Percentiles rank a stretch among this genome's conserved stretches.
Evolutionary conservation across 2,797 vertebrate genomes (phyloP).

Genomic region (Nyctibius grandis): DNA sequence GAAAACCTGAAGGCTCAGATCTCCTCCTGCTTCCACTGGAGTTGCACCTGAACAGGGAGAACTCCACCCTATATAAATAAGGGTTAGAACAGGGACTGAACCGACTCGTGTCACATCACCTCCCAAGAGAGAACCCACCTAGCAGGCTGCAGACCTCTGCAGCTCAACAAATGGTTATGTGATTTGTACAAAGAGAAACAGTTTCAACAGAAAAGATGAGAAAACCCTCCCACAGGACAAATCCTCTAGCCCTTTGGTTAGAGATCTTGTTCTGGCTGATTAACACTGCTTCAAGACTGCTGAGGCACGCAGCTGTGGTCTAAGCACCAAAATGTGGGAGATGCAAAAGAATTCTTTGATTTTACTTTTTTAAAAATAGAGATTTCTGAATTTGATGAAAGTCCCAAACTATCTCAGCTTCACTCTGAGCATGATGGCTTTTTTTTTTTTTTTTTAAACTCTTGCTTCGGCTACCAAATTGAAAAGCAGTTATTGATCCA

Average conservation of each 20-base stretch:
- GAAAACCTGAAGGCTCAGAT: not conserved
- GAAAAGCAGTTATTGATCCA: not conserved
- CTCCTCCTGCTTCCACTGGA: not conserved
- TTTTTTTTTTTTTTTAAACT: not conserved
- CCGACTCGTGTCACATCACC: not conserved
- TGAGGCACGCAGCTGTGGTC: not conserved
- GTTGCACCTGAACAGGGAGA: not conserved
- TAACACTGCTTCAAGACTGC: not conserved
- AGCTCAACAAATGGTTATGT: not conserved
- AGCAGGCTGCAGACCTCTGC: not conserved
- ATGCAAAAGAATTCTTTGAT: not conserved
- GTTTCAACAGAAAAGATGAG: not conserved
- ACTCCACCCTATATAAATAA: not conserved
- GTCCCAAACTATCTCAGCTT: not conserved
- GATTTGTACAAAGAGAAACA: not conserved
- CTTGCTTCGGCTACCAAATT: not conserved
- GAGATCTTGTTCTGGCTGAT: not conserved
- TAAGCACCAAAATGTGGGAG: not conserved
- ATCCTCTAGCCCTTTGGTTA: not conserved
- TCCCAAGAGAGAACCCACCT: not conserved
- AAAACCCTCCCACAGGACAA: not conserved
- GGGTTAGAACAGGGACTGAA: not conserved
- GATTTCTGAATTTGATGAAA: not conserved
- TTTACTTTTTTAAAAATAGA: not conserved
- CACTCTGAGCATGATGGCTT: not conserved